Percentiles rank a stretch among this genome's conserved stretches.
phyloP scores from a whole-genome alignment of 2,888 invertebrate genomes.

The Byasa hedistus region DNA sequence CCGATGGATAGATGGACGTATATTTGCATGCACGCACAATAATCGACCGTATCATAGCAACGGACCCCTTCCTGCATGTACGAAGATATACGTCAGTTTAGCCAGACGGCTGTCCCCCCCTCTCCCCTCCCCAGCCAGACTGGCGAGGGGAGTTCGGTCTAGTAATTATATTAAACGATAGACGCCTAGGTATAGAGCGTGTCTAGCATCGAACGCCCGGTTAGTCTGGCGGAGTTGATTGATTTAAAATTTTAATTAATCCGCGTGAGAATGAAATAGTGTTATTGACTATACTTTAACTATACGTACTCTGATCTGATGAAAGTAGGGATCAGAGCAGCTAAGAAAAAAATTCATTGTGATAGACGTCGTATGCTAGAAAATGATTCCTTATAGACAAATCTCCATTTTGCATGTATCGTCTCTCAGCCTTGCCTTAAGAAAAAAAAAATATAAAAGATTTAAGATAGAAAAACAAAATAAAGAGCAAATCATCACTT shows the following conservation, averaged over 20 bases:
- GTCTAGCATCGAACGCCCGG: conserved; percentile 15
- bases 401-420: no score
- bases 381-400: no score
- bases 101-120: conserved; percentile 25
- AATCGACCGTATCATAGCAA: conserved; percentile 12
- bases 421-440: no score
- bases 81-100: conserved; percentile 11
- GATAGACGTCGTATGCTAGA: no score
- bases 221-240: conserved; percentile 10
- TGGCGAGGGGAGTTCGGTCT: conserved; percentile 16
- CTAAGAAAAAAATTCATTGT: no score
- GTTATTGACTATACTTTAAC: no score
- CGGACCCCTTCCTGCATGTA: conserved; percentile 19
- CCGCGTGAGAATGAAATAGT: background rate
- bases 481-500: no score
- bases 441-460: no score
- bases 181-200: conserved; percentile 9
- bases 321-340: no score
- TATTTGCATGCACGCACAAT: conserved; percentile 14
- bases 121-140: conserved; percentile 3
- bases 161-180: conserved; percentile 28
- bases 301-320: no score
- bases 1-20: background rate
- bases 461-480: no score
- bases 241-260: conserved; percentile 22